Percentiles rank a stretch among this genome's conserved stretches.
phyloP scores from a whole-genome alignment of 2,888 invertebrate species.

The Bhutanitis thaidina region DNA sequence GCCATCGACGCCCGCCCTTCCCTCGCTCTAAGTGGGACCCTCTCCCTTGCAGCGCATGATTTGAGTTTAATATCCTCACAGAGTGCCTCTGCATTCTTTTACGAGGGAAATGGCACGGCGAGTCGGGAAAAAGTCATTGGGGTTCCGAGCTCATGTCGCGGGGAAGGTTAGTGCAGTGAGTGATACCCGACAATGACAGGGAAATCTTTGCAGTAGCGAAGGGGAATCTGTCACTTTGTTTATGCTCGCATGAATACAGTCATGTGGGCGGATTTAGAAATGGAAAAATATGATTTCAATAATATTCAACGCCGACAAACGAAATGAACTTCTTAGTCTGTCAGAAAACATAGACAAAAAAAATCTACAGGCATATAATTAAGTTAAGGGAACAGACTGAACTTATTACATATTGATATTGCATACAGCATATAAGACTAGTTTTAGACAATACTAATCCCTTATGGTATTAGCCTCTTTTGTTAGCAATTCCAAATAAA shows the following conservation, averaged over 20 bases:
- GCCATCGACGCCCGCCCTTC: constrained; percentile 24
- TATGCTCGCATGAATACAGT: constrained; percentile 25
- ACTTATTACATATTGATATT: too few species aligned
- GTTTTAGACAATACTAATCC: too few species aligned
- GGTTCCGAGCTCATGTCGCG: constrained; percentile 23
- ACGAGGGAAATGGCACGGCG: constrained; percentile 51
- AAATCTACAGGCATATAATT: too few species aligned
- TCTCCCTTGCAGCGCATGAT: constrained; percentile 51
- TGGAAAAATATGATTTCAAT: too few species aligned
- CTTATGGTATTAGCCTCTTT: too few species aligned
- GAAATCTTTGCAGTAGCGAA: constrained; percentile 24
- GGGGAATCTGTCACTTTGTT: constrained; percentile 26
- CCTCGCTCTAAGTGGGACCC: constrained; percentile 30
- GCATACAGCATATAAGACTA: too few species aligned
- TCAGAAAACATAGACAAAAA: too few species aligned
- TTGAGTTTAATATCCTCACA: constrained; percentile 73
- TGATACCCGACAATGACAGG: constrained; percentile 31
- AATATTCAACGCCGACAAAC: too few species aligned
- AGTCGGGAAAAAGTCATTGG: constrained; percentile 24
- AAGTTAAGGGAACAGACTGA: too few species aligned
- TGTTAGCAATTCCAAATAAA: too few species aligned
- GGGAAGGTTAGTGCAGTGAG: constrained; percentile 27
- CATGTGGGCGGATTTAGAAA: neutral
- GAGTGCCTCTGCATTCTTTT: constrained; percentile 65
- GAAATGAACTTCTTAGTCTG: too few species aligned